Percentiles rank a stretch among this genome's conserved stretches.
phyloP scores from a whole-genome alignment of 2,113 vertebrate species.

The Scolopax mira region DNA sequence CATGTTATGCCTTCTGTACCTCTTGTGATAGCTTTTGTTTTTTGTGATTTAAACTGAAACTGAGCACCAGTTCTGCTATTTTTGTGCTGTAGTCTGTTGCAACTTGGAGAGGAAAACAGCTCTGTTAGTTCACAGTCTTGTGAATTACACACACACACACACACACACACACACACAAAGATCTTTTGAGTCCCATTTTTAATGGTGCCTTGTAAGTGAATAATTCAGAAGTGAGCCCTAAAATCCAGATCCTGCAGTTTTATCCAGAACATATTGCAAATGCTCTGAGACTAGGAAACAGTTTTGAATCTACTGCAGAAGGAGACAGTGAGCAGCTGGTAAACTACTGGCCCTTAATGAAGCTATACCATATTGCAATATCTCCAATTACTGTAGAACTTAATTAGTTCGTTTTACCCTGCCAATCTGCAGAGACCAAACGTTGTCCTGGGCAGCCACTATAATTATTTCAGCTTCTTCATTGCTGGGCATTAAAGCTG shows the following conservation, averaged over 20 bases:
- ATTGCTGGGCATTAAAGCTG: neutral
- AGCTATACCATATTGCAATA: slow-evolving; percentile 19
- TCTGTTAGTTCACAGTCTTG: neutral
- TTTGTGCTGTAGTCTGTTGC: neutral
- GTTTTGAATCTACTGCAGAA: slow-evolving; percentile 21
- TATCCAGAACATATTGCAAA: slow-evolving; percentile 58
- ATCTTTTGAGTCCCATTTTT: neutral
- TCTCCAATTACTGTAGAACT: slow-evolving; percentile 51
- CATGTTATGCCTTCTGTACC: neutral
- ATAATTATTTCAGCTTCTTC: neutral
- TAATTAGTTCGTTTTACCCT: slow-evolving; percentile 57
- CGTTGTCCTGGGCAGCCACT: slow-evolving; percentile 26
- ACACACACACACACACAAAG: neutral
- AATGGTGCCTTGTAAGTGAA: slow-evolving; percentile 14
- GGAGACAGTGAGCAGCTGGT: slow-evolving; percentile 62
- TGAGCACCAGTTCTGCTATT: neutral
- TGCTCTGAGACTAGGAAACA: slow-evolving; percentile 7
- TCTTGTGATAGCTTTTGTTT: neutral
- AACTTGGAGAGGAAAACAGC: neutral
- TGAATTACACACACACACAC: neutral
- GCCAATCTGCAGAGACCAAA: slow-evolving; percentile 36
- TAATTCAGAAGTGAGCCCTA: slow-evolving; percentile 37
- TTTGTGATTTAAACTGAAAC: neutral
- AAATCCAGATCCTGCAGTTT: slow-evolving; percentile 55
- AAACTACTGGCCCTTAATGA: slow-evolving; percentile 63